Conservation (phyloP, 1,140 invertebrate genomes). For the Cherax quadricarinatus region DNA sequence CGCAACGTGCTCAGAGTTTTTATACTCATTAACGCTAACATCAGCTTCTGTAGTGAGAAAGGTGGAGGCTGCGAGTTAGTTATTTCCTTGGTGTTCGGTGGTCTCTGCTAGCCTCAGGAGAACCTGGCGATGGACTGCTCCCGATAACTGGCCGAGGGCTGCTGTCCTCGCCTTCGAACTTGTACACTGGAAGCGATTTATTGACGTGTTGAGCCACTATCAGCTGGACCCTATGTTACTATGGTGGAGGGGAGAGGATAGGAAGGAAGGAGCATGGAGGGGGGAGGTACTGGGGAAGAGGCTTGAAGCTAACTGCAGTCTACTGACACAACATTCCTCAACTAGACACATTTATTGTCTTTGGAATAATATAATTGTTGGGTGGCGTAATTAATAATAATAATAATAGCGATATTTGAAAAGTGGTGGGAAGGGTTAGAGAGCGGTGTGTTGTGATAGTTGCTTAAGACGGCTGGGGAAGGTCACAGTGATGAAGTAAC, state of each 20-base stretch:
- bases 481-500: background rate
- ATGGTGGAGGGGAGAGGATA: background rate
- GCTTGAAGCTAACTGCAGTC: background rate
- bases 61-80: slow-evolving; percentile 23
- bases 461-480: background rate
- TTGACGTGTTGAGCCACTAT: slow-evolving; percentile 35
- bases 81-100: slow-evolving; percentile 41
- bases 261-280: background rate
- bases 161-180: slow-evolving; percentile 44
- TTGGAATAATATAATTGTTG: slow-evolving; percentile 20
- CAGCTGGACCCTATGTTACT: slow-evolving; percentile 1
- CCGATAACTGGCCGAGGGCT: slow-evolving; percentile 37
- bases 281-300: background rate
- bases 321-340: background rate
- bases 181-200: slow-evolving; percentile 29
- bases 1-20: slow-evolving; percentile 48
- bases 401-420: background rate
- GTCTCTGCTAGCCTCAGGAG: slow-evolving; percentile 11
- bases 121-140: slow-evolving; percentile 44
- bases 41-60: slow-evolving; percentile 60
- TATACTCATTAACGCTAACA: slow-evolving; percentile 65
- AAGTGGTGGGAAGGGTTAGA: background rate
- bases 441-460: background rate
- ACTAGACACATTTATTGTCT: background rate
- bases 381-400: background rate